These are phyloP conservation scores for Cephalopholis sonnerati DNA, from an alignment of 2,113 vertebrate genomes.

Conservation along the genomic window DNA sequence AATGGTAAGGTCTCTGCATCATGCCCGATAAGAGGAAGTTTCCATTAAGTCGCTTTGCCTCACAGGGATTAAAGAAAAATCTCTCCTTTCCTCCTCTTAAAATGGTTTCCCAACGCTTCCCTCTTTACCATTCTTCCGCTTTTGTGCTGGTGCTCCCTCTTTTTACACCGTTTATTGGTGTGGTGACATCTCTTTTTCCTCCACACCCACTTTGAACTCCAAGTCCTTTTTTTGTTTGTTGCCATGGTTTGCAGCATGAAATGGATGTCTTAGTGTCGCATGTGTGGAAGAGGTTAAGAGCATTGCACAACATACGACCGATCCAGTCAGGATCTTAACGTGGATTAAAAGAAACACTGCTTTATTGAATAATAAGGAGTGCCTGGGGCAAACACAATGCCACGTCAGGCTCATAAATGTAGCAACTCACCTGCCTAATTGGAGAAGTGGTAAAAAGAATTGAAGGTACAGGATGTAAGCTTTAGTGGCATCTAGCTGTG, in stretches of 20 bases:
- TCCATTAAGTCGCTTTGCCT: conserved; percentile 81
- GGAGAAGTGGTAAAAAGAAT: too few relatives aligned
- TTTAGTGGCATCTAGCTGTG: too few relatives aligned
- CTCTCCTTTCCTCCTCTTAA: conserved; percentile 56
- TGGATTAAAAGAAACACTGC: background rate
- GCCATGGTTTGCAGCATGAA: conserved; percentile 20
- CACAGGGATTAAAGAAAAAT: conserved; percentile 75
- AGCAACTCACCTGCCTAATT: too few relatives aligned
- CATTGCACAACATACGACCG: background rate
- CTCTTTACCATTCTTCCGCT: conserved; percentile 52
- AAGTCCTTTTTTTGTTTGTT: conserved; percentile 37
- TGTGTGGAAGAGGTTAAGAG: background rate
- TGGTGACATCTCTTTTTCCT: conserved; percentile 60
- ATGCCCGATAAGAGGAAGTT: conserved; percentile 79
- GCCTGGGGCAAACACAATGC: too few relatives aligned
- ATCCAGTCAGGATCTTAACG: background rate
- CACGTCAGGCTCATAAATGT: too few relatives aligned
- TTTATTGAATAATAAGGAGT: background rate
- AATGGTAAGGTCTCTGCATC: conserved; percentile 79
- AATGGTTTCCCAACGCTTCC: conserved; percentile 60
- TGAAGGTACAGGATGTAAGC: too few relatives aligned
- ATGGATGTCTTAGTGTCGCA: conserved; percentile 12
- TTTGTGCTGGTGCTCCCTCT: conserved; percentile 48
- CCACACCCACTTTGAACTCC: conserved; percentile 28
- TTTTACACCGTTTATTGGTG: conserved; percentile 53